Percentiles rank a stretch among this genome's conserved stretches.
Conservation (phyloP, 1,140 invertebrate genomes). For the Brachionus paranguensis region DNA sequence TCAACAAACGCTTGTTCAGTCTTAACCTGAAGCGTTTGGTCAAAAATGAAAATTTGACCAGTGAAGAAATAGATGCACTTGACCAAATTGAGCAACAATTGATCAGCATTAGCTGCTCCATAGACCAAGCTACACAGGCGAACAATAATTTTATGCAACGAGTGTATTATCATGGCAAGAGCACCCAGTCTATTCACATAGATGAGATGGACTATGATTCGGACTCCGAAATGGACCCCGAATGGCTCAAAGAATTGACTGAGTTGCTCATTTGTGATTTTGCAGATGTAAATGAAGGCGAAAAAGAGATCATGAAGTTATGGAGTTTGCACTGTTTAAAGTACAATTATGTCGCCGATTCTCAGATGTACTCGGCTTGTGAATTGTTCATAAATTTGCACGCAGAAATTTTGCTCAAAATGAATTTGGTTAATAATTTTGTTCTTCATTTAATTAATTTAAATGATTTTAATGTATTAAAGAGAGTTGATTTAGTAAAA, state of each 20-base stretch:
- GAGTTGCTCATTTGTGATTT: conserved; percentile 97
- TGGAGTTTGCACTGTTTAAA: conserved; percentile 97
- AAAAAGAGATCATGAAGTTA: conserved; percentile 96
- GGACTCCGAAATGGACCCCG: conserved; percentile 85
- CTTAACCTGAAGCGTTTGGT: neutral
- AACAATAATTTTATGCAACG: conserved; percentile 48
- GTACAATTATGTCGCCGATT: conserved; percentile 79
- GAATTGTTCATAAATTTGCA: conserved; percentile 80
- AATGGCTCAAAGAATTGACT: conserved; percentile 87
- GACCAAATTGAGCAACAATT: conserved; percentile 19
- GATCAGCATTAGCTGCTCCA: conserved; percentile 15
- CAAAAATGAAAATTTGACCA: neutral
- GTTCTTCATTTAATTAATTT: conserved; percentile 81
- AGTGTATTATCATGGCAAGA: conserved; percentile 85
- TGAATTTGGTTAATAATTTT: conserved; percentile 86
- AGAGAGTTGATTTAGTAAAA: conserved; percentile 71
- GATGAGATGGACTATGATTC: conserved; percentile 88
- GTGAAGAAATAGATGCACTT: neutral
- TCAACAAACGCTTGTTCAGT: neutral
- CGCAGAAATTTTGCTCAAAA: conserved; percentile 73
- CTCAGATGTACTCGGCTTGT: conserved; percentile 82
- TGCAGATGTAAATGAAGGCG: conserved; percentile 94
- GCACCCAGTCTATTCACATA: conserved; percentile 82
- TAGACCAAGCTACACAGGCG: neutral
- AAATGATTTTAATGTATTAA: conserved; percentile 86